Evolutionary conservation across 2,113 vertebrate genomes (phyloP).

Genomic region (Aldabrachelys gigantea): DNA sequence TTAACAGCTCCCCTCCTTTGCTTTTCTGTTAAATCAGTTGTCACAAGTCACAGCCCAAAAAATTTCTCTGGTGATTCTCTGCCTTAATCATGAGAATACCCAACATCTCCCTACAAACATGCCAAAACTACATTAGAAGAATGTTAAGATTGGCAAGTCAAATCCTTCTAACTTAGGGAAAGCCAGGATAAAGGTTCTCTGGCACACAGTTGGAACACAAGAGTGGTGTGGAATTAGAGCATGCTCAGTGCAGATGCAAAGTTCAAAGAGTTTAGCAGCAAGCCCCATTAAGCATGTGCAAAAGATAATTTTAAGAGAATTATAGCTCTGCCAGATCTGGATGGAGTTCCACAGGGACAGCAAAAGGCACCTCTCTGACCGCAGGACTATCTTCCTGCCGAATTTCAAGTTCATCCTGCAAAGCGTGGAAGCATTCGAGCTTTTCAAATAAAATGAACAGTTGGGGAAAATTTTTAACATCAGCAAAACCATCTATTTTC

Average conservation of each 20-base stretch:
- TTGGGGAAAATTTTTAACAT: background rate
- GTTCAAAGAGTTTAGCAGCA: background rate
- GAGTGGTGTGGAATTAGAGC: fast-evolving
- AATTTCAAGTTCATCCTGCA: fast-evolving
- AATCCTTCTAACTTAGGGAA: background rate
- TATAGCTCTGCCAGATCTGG: slow-evolving; percentile 18
- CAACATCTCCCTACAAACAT: background rate
- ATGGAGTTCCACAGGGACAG: background rate
- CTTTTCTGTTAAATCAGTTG: background rate
- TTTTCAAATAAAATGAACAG: background rate
- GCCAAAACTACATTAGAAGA: background rate
- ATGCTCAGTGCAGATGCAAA: fast-evolving
- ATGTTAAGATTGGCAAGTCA: background rate
- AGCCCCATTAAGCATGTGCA: fast-evolving
- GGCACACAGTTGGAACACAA: background rate
- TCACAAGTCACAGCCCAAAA: background rate
- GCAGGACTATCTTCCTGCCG: fast-evolving
- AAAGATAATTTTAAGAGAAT: background rate
- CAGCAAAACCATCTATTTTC: background rate
- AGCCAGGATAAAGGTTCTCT: background rate
- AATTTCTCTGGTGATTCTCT: background rate
- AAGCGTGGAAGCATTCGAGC: fast-evolving
- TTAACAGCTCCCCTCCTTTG: background rate
- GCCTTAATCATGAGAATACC: background rate
- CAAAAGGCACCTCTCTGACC: background rate